Conservation (phyloP, 2,888 invertebrate genomes). For the Callimorpha dominula region DNA sequence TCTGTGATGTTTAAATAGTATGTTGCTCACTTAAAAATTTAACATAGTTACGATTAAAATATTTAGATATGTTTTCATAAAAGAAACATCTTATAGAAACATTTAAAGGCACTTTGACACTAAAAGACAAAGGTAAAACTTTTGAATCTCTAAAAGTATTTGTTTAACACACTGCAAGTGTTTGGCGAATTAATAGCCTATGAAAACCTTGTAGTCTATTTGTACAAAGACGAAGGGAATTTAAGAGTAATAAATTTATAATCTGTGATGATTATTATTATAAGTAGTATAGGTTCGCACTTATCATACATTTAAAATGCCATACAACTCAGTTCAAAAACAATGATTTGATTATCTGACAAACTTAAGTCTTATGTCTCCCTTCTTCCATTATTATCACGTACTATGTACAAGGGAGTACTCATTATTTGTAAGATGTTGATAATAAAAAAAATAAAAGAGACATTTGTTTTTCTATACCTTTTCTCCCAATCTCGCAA, state of each 20-base stretch:
- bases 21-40: constrained; percentile 81
- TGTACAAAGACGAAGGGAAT: constrained; percentile 47
- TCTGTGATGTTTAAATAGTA: constrained; percentile 73
- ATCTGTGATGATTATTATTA: constrained; percentile 81
- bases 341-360: constrained; percentile 32
- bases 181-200: constrained; percentile 27
- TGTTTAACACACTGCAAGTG: constrained; percentile 39
- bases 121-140: constrained; percentile 22
- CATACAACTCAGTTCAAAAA: constrained; percentile 68
- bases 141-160: constrained; percentile 47
- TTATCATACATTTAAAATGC: constrained; percentile 55
- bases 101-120: constrained; percentile 2
- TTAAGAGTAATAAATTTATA: constrained; percentile 60
- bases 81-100: constrained; percentile 16
- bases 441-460: constrained; percentile 32
- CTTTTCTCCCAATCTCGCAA: background rate
- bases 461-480: background rate
- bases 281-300: constrained; percentile 71
- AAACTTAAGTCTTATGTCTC: constrained; percentile 12
- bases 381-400: background rate
- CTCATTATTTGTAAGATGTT: constrained; percentile 44
- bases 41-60: constrained; percentile 57
- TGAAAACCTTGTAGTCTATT: constrained; percentile 30
- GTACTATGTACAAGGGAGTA: constrained; percentile 27
- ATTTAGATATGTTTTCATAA: constrained; percentile 48